These are phyloP conservation scores for Buathra laborator DNA, from an alignment of 2,888 invertebrate species.

Conservation along the genomic window DNA sequence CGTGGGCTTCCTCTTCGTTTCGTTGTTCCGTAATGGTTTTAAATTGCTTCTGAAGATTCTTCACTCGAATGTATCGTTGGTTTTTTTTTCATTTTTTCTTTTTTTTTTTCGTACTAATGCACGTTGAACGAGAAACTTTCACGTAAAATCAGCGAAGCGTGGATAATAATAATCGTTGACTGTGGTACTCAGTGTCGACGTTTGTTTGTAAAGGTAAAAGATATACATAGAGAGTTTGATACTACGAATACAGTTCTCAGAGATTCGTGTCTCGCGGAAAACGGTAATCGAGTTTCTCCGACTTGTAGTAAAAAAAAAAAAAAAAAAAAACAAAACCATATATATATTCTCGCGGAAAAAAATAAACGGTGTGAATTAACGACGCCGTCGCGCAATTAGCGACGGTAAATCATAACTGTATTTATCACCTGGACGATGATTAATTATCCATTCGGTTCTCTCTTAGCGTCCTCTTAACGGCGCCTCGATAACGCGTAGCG, in stretches of 20 bases:
- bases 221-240: not conserved
- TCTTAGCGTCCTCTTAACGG: not conserved
- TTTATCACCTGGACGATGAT: conserved; percentile 38
- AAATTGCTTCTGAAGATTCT: conserved; percentile 41
- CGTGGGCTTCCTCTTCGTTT: conserved; percentile 22
- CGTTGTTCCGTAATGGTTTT: conserved; percentile 32
- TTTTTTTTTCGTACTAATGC: not conserved
- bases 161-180: conserved; percentile 42
- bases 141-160: conserved; percentile 44
- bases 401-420: conserved; percentile 34
- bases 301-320: not conserved
- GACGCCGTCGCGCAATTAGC: conserved; percentile 32
- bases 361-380: conserved; percentile 24
- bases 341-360: conserved; percentile 3
- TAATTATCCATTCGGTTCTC: conserved; percentile 12
- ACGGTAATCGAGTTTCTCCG: conserved; percentile 13
- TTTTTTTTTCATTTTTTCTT: conserved; percentile 17
- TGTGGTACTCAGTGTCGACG: not conserved
- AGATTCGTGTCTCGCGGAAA: conserved; percentile 12
- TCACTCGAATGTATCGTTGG: conserved; percentile 12
- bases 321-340: too few species aligned
- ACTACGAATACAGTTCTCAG: not conserved
- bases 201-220: not conserved
- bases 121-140: conserved; percentile 38
- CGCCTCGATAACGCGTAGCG: conserved; percentile 35